Conservation (phyloP, 2,113 vertebrate species). For the Apodemus speciosus region DNA sequence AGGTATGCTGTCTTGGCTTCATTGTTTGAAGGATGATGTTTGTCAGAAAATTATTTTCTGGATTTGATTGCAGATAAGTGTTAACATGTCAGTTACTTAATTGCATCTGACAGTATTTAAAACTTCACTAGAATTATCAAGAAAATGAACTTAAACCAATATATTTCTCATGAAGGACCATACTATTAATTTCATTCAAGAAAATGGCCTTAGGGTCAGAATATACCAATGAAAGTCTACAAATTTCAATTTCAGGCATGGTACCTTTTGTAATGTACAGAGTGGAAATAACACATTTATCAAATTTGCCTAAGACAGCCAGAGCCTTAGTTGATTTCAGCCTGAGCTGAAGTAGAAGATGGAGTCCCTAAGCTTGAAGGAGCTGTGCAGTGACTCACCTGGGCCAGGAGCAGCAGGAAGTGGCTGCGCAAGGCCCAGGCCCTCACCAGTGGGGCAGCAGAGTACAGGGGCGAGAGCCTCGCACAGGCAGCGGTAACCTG, state of each 20-base stretch:
- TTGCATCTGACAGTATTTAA: slow-evolving; percentile 46
- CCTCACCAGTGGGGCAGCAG: neutral
- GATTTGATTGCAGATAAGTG: neutral
- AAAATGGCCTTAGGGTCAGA: neutral
- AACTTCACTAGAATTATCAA: slow-evolving; percentile 51
- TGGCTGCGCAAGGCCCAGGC: neutral
- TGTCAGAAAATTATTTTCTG: slow-evolving; percentile 25
- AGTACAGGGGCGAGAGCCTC: neutral
- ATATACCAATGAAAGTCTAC: neutral
- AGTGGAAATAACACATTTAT: slow-evolving; percentile 10
- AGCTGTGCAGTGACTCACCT: neutral
- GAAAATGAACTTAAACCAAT: slow-evolving; percentile 18
- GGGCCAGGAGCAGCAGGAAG: neutral
- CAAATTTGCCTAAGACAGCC: neutral
- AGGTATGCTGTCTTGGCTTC: neutral
- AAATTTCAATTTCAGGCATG: slow-evolving; percentile 2
- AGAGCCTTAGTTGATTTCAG: neutral
- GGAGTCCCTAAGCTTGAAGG: neutral
- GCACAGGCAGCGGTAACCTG: neutral
- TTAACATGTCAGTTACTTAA: neutral
- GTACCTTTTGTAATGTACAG: neutral
- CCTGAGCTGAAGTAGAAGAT: neutral
- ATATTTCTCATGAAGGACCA: neutral
- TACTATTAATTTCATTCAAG: slow-evolving; percentile 23
- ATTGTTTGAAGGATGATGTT: slow-evolving; percentile 23